Percentiles rank a stretch among this genome's conserved stretches.
phyloP scores from a whole-genome alignment of 2,113 vertebrate species.

The Strix uralensis region DNA sequence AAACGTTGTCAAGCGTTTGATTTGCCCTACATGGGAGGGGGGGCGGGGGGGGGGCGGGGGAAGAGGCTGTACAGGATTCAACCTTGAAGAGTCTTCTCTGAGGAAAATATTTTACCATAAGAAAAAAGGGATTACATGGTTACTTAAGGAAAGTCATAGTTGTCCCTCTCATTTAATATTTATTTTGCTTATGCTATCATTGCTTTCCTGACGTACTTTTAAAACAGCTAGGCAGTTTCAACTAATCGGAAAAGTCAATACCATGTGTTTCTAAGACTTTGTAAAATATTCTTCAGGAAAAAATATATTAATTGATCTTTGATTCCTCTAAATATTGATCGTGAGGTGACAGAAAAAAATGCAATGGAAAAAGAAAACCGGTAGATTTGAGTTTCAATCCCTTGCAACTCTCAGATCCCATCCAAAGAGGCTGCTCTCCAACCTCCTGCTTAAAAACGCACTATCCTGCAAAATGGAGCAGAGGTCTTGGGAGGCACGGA shows the following conservation, averaged over 20 bases:
- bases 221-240: background rate
- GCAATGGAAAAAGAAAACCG: background rate
- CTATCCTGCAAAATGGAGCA: background rate
- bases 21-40: background rate
- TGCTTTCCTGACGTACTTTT: background rate
- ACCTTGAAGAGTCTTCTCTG: conserved; percentile 1
- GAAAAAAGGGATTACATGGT: background rate
- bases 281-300: background rate
- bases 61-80: conserved; percentile 6
- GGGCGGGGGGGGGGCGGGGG: too few relatives aligned
- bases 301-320: background rate
- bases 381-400: background rate
- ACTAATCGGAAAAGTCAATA: background rate
- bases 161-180: background rate
- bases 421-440: background rate
- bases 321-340: background rate
- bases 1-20: conserved; percentile 25
- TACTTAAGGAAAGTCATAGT: background rate
- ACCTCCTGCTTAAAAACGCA: background rate
- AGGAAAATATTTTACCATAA: conserved; percentile 15
- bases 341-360: background rate
- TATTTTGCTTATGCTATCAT: background rate
- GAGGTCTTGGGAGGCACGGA: background rate
- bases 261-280: background rate
- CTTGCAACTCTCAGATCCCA: background rate